Percentiles rank a stretch among this genome's conserved stretches.
Evolutionary conservation across 1,140 invertebrate species (phyloP).

Genomic region (Gonatopus flavifemur): DNA sequence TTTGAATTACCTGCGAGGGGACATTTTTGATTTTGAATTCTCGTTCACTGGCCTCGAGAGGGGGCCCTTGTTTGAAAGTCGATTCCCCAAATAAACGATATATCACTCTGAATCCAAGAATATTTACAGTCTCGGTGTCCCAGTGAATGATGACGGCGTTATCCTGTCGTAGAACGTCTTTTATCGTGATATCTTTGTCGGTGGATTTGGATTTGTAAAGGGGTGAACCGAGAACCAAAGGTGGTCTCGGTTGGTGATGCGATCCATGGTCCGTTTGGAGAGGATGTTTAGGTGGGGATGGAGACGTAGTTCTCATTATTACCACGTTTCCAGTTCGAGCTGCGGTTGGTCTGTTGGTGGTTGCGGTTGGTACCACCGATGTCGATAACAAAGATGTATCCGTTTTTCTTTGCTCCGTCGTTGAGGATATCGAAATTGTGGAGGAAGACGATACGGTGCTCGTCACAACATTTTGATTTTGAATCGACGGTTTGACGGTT

Average conservation of each 20-base stretch:
- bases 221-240: slow-evolving; percentile 71
- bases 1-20: slow-evolving; percentile 71
- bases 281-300: slow-evolving; percentile 45
- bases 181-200: slow-evolving; percentile 79
- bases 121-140: slow-evolving; percentile 83
- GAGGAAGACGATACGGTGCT: slow-evolving; percentile 37
- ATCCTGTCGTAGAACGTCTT: slow-evolving; percentile 81
- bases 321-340: slow-evolving; percentile 54
- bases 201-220: slow-evolving; percentile 63
- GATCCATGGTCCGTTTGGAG: slow-evolving; percentile 34
- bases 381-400: slow-evolving; percentile 27
- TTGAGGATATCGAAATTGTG: slow-evolving; percentile 32
- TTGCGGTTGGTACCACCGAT: slow-evolving; percentile 35
- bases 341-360: slow-evolving; percentile 37
- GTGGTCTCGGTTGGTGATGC: slow-evolving; percentile 64
- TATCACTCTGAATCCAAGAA: slow-evolving; percentile 84
- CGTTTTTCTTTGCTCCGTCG: slow-evolving; percentile 34
- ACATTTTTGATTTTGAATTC: slow-evolving; percentile 93
- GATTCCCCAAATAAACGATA: slow-evolving; percentile 88
- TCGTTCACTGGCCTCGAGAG: slow-evolving; percentile 80
- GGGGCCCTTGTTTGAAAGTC: slow-evolving; percentile 85
- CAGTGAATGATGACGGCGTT: slow-evolving; percentile 89
- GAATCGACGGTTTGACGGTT: slow-evolving; percentile 16
- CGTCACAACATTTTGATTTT: slow-evolving; percentile 31
- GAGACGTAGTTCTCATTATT: slow-evolving; percentile 49